Base-by-base conservation (phyloP, 2,113 vertebrate species). In the Crocuta crocuta region DNA sequence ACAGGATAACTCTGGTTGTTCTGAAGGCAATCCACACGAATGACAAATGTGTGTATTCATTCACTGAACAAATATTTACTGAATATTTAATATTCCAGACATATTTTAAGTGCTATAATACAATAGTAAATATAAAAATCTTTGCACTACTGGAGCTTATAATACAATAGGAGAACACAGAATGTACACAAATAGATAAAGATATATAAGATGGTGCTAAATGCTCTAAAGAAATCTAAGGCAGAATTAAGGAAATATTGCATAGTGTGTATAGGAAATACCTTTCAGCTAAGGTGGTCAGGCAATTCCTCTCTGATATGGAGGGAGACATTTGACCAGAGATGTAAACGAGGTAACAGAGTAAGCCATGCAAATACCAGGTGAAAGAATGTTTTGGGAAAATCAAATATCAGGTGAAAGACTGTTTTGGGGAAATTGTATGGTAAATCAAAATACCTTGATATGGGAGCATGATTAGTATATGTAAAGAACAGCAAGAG, bases 11-110 rank as follows among this genome's bases (percentile, higher is more conserved):
- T 61, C 31, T 85, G 61, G 16, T 35, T 85, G 35, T 7, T 85
- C 43, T 43, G 6, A 74, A 28, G 15, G 11, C 48, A 86, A 21
- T 6, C 39, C 33, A 74, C 87, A 91, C 68, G 31, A 93, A 93
- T 35, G 55, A n/a, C 10, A 90, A 80, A 48, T 90, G 7, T 3
- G 26, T 76, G 1, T 6, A 74, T 81, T 48, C 58, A 81, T 43
- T 90, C 15, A 86, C 66, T 90, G 45, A 80, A 73, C 43, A 95
- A 89, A 79, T 95, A 83, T 45, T 70, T 89, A 65, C 61, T 80
- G 65, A 80, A 90, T 66, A 45, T 23, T 26, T 93, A 93, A 76
- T 31, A 73, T 80, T 43, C 12, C 21, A 83, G 21, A 65, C 19
- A 31, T 26, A 58, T 45, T 61, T 89, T 73, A 33, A 23, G 28